Evolutionary conservation across 2,797 vertebrate species (phyloP).

Genomic region (Ceyx erithaca): DNA sequence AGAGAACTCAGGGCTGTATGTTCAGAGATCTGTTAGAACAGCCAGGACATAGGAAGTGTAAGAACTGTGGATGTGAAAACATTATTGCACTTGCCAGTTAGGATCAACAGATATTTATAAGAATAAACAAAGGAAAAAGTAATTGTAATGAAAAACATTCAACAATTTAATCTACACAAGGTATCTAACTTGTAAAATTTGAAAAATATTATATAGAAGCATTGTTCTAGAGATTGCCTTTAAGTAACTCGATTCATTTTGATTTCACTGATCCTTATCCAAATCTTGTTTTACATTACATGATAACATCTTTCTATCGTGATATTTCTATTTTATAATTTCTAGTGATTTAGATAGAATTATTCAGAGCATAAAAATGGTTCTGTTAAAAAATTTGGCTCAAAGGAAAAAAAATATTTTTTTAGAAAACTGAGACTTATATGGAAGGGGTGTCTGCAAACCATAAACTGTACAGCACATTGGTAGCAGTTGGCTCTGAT

Average conservation of each 20-base stretch:
- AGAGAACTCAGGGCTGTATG: background rate
- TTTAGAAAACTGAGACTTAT: conserved; percentile 6
- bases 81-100: background rate
- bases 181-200: background rate
- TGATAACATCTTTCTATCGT: background rate
- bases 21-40: background rate
- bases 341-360: background rate
- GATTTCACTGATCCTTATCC: background rate
- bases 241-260: background rate
- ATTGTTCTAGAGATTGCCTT: background rate
- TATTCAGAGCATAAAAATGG: background rate
- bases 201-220: background rate
- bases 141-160: conserved; percentile 2
- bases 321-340: background rate
- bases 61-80: background rate
- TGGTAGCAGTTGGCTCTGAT: background rate
- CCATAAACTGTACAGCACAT: background rate
- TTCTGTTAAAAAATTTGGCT: background rate
- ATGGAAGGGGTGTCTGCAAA: conserved; percentile 20
- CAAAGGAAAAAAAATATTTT: background rate
- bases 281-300: background rate
- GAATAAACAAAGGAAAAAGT: background rate
- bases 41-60: background rate
- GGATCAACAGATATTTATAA: background rate
- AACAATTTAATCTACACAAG: background rate